Base-by-base conservation (phyloP, 2,797 vertebrate species). In the Pseudochaenichthys georgianus region DNA sequence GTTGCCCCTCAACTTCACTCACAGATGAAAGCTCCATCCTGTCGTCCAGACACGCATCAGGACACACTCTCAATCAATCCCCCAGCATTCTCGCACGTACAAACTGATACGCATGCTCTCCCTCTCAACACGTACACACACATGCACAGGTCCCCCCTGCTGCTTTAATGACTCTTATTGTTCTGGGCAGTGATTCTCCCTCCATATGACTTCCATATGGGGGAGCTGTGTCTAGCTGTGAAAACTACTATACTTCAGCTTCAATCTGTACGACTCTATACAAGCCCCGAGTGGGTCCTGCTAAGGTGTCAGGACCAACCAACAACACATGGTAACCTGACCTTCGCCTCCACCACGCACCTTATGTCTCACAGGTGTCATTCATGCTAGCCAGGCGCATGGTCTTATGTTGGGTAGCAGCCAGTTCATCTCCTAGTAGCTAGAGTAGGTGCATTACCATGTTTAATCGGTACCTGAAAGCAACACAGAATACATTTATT, bases 151-250 rank as follows among this genome's bases (percentile, higher is more conserved):
- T 73, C 23, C 64, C 64, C 28, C 69, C 55, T 71, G 70, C 82
- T 76, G 21, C 60, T 91, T 90, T 77, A 90, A 88, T 68, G 52
- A 50, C 77, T 83, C 57, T 80, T 31, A 88, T 90, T 90, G 88
- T 92, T 92, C 82, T 73, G 59, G 60, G 78, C 69, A n/a, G 50
- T 19, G 68, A 64, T 76, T 80, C 78, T 75, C 61, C 50, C 58
- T 41, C 67, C 64, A 75, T 87, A 92, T 92, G 88, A 87, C 73
- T 81, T 90, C 89, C 93, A 95, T 85, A 92, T 94, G 43, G 58
- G 66, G 59, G 60, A 63, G 47, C 59, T 21, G 1, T 9, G 43
- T 73, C 82, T 58, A 60, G 73, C 87, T 78, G 88, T 31, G 75
- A 80, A 86, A 82, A 89, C 86, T 88, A 88, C 90, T 83, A 88